Evolutionary conservation across 2,797 vertebrate genomes (phyloP), one percentile per base, ranked within the genome.

Genomic region (Tapera naevia): DNA sequence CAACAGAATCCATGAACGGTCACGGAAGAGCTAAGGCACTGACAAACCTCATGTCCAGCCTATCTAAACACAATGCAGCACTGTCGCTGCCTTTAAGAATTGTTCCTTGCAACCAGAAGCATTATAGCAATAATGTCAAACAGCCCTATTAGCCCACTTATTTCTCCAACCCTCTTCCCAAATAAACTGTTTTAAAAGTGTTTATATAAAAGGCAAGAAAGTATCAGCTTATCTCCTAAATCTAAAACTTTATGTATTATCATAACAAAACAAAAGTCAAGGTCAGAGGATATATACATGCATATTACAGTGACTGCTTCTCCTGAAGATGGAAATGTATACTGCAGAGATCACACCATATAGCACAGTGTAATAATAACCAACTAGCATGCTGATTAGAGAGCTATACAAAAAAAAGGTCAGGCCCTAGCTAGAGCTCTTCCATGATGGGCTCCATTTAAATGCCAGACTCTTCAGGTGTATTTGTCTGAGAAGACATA

Each of bases 301-400:
- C 62, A 35, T 54, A 81, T 86, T 80, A 88, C 15, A 61, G 83
- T 5, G 15, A 81, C 80, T 84, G 57, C 62, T 89, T 93, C 18
- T 33, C 64, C 78, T 87, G 71, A 82, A 71, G 67, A 93, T 82
- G 71, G 71, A 94, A 96, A 94, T 69, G 69, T 45, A 85, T 80
- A 94, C 88, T 74, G 74, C 72, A 91, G 86, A 93, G 78, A 91
- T 91, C 43, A 27, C 22, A 93, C 89, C 84, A 54, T 90, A 96
- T 27, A 94, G 90, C 61, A 80, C 65, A 51, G 64, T 45, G 12
- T 57, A 95, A 94, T 93, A 95, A 94, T 96, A 96, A 91, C 88
- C 78, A 93, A 80, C 64, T 78, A 94, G 89, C 86, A 89, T 58
- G 94, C 74, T 96, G 93, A 96, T 94, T 95, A 96, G 94, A 89